These are phyloP conservation scores for Acleris cristana DNA, from an alignment of 2,888 invertebrate genomes.

Conservation along the genomic window DNA sequence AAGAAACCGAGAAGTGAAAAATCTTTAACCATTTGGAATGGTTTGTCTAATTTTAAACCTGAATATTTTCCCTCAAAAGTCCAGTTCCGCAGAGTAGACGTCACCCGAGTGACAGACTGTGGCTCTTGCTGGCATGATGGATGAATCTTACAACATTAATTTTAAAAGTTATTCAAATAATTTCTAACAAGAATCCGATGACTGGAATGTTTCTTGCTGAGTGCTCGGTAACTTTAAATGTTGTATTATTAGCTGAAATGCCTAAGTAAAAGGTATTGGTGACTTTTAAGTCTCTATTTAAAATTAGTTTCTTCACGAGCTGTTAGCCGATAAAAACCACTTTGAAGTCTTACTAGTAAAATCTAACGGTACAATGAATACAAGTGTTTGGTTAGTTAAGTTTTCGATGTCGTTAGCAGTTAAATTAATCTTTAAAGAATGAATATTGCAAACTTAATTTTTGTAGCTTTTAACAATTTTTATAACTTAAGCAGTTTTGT, in stretches of 20 bases:
- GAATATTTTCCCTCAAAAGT: conserved; percentile 29
- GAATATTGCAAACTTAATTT: too few species aligned
- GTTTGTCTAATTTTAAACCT: conserved; percentile 28
- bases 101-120: conserved; percentile 30
- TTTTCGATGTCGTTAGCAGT: too few species aligned
- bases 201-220: conserved; percentile 28
- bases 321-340: too few species aligned
- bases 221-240: conserved; percentile 2
- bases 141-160: conserved; percentile 32
- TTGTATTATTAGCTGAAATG: neutral
- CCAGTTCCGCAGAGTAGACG: conserved; percentile 22
- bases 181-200: conserved; percentile 31
- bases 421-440: too few species aligned
- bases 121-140: conserved; percentile 29
- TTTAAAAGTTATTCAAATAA: conserved; percentile 34
- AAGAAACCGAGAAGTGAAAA: conserved; percentile 6
- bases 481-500: too few species aligned
- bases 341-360: too few species aligned
- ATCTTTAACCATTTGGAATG: conserved; percentile 7
- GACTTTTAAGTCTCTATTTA: too few species aligned
- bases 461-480: too few species aligned
- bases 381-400: too few species aligned
- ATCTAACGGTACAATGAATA: too few species aligned
- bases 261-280: neutral
- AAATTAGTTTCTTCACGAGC: too few species aligned